Percentiles rank a stretch among this genome's conserved stretches.
phyloP scores from a whole-genome alignment of 1,140 invertebrate species.

The Hypothenemus hampei region DNA sequence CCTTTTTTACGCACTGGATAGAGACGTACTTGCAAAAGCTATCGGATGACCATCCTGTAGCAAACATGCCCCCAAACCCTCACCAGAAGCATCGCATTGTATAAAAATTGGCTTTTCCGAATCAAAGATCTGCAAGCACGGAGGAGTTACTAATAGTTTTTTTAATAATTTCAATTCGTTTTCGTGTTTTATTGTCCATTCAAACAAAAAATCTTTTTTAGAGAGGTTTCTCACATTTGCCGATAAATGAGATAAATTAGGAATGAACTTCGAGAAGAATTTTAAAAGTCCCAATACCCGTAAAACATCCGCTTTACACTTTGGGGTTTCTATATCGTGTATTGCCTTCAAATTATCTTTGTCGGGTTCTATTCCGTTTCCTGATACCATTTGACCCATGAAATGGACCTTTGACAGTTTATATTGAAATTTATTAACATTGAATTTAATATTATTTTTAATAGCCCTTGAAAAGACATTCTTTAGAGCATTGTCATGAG shows the following conservation, averaged over 20 bases:
- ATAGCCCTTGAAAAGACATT: not conserved
- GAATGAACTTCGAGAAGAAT: not conserved
- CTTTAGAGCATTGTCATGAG: not conserved
- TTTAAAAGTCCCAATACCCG: not conserved
- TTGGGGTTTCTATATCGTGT: not conserved
- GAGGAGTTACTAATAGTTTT: not conserved
- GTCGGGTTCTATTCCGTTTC: too few relatives aligned
- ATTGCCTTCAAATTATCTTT: not conserved
- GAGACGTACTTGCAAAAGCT: conserved; percentile 41
- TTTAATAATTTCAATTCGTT: not conserved
- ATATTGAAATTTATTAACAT: too few relatives aligned
- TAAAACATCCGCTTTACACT: too few relatives aligned
- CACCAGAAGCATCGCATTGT: conserved; percentile 40
- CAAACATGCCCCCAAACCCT: conserved; percentile 44
- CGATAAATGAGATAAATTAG: not conserved
- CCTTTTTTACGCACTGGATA: conserved; percentile 39
- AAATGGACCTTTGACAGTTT: too few relatives aligned
- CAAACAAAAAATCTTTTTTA: not conserved
- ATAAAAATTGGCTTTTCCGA: conserved; percentile 30
- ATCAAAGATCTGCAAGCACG: conserved; percentile 37
- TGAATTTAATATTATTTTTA: not conserved
- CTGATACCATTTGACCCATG: too few relatives aligned
- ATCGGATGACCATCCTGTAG: conserved; percentile 44
- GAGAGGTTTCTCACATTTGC: conserved; percentile 1
- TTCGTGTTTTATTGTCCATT: not conserved